Conservation (phyloP, 2,113 vertebrate genomes). For the Actenoides hombroni region DNA sequence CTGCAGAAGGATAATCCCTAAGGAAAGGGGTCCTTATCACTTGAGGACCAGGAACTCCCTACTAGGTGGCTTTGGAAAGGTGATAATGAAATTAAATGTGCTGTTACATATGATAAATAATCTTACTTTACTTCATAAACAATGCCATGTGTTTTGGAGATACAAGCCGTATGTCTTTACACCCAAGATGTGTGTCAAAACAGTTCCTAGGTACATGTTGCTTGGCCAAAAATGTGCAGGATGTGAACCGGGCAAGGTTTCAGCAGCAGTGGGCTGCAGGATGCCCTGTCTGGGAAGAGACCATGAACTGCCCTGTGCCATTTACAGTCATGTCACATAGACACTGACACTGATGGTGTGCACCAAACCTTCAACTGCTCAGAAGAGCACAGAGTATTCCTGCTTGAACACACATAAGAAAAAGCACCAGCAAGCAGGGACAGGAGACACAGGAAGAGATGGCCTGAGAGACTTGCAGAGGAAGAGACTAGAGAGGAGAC, state of each 20-base stretch:
- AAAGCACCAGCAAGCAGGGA: background rate
- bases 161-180: background rate
- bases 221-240: background rate
- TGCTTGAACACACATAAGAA: background rate
- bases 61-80: background rate
- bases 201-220: background rate
- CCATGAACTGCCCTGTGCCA: accelerated
- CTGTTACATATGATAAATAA: background rate
- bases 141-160: background rate
- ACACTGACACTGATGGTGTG: accelerated
- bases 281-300: background rate
- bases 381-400: background rate
- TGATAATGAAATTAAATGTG: background rate
- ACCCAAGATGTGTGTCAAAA: background rate
- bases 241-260: background rate
- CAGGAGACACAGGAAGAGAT: background rate
- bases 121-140: background rate
- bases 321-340: accelerated
- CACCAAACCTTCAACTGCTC: background rate
- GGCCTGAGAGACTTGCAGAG: background rate
- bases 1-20: background rate
- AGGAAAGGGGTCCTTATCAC: background rate
- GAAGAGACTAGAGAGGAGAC: background rate
- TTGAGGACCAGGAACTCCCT: background rate
- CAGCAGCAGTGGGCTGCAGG: background rate